phyloP scores from a whole-genome alignment of 2,113 vertebrate species.

The Corythoichthys intestinalis region DNA sequence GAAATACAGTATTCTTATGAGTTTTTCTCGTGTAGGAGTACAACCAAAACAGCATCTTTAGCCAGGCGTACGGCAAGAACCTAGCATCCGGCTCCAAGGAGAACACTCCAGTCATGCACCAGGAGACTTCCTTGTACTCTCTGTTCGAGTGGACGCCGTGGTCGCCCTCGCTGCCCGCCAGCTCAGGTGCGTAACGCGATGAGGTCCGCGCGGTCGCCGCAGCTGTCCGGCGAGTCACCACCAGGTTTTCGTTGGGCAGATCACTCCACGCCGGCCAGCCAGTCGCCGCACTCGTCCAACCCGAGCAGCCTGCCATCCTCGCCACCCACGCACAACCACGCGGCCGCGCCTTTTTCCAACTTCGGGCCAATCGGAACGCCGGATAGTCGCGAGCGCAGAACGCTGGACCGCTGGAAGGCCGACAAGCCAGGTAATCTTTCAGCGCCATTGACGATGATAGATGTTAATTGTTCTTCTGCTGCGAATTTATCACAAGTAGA shows the following conservation, averaged over 20 bases:
- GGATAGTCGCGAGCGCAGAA: slow-evolving; percentile 88
- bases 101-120: slow-evolving; percentile 80
- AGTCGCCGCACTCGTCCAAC: slow-evolving; percentile 98
- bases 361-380: slow-evolving; percentile 95
- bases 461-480: no score
- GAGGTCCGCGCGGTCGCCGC: neutral
- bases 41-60: slow-evolving; percentile 93
- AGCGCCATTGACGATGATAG: no score
- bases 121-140: slow-evolving; percentile 94
- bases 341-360: slow-evolving; percentile 88
- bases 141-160: slow-evolving; percentile 95
- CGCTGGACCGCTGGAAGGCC: slow-evolving; percentile 90
- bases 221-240: neutral
- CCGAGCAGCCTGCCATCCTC: slow-evolving; percentile 97
- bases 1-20: neutral
- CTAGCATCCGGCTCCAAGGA: slow-evolving; percentile 81
- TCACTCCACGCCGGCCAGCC: slow-evolving; percentile 98
- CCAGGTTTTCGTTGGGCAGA: slow-evolving; percentile 66
- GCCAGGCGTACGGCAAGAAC: slow-evolving; percentile 91
- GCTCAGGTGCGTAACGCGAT: slow-evolving; percentile 80
- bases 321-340: slow-evolving; percentile 93
- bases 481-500: no score
- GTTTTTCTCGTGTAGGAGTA: slow-evolving; percentile 75
- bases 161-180: slow-evolving; percentile 96
- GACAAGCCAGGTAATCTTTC: slow-evolving; percentile 83